Conservation (phyloP, 2,113 vertebrate genomes). For the Odobenus rosmarus region DNA sequence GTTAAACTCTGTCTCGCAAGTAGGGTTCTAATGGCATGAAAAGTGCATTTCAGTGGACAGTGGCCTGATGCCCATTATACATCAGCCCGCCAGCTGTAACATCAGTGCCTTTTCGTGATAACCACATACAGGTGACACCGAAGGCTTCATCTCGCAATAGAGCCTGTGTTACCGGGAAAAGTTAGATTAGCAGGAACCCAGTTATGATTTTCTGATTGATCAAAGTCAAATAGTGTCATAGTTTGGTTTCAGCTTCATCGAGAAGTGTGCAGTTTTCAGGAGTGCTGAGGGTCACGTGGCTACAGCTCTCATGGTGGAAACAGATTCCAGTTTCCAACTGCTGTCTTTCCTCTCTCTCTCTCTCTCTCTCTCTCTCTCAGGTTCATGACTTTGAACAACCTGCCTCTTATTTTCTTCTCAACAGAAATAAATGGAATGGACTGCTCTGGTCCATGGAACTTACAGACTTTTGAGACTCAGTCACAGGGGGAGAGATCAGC, state of each 20-base stretch:
- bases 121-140: not conserved
- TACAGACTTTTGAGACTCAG: not conserved
- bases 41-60: not conserved
- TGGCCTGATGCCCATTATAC: not conserved
- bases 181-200: not conserved
- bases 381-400: not conserved
- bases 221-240: not conserved
- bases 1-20: not conserved
- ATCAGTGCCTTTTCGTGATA: not conserved
- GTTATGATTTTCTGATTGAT: not conserved
- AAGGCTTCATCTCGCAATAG: not conserved
- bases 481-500: not conserved
- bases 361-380: not conserved
- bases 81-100: not conserved
- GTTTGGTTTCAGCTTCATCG: not conserved
- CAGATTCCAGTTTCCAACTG: not conserved
- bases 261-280: not conserved
- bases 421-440: not conserved
- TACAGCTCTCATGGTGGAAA: not conserved
- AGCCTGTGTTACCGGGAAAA: not conserved
- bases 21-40: not conserved
- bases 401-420: not conserved
- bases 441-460: not conserved
- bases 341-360: not conserved
- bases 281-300: too few relatives aligned